Evolutionary conservation across 1,140 invertebrate genomes (phyloP).

Genomic region (Atta cephalotes): DNA sequence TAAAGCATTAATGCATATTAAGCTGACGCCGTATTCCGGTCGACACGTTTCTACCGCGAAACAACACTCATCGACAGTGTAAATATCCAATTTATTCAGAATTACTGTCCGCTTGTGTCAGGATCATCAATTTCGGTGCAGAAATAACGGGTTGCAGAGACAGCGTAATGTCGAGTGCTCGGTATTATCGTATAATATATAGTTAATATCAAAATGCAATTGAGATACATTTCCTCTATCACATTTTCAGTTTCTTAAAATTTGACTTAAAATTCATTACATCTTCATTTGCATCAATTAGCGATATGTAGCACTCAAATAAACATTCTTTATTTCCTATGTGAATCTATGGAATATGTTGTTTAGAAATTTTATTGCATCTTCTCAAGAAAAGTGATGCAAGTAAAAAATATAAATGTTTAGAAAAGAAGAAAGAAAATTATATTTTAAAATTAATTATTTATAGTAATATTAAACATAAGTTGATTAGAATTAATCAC

Average conservation of each 20-base stretch:
- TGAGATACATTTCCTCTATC: no score
- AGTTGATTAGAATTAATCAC: no score
- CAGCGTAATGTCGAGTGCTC: not conserved
- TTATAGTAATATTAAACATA: no score
- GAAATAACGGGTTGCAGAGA: constrained; percentile 26
- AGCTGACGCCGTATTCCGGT: constrained; percentile 32
- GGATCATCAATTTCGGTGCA: constrained; percentile 31
- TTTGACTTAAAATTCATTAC: not conserved
- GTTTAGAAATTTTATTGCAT: no score
- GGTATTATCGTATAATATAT: not conserved
- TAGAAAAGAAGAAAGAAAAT: no score
- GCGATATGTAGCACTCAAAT: not conserved
- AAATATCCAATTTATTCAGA: constrained; percentile 58
- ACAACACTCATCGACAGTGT: constrained; percentile 42
- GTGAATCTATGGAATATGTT: no score
- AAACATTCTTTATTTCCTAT: no score
- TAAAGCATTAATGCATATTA: constrained; percentile 49
- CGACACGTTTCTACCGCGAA: constrained; percentile 28
- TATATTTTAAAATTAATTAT: no score
- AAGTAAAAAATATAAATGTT: no score
- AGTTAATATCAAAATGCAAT: constrained; percentile 18
- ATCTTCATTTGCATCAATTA: not conserved
- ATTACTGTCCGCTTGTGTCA: constrained; percentile 47
- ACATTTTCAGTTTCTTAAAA: not conserved
- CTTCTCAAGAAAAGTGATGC: no score